Base-by-base conservation (phyloP, 2,888 invertebrate species). In the Aphidoletes aphidimyza region DNA sequence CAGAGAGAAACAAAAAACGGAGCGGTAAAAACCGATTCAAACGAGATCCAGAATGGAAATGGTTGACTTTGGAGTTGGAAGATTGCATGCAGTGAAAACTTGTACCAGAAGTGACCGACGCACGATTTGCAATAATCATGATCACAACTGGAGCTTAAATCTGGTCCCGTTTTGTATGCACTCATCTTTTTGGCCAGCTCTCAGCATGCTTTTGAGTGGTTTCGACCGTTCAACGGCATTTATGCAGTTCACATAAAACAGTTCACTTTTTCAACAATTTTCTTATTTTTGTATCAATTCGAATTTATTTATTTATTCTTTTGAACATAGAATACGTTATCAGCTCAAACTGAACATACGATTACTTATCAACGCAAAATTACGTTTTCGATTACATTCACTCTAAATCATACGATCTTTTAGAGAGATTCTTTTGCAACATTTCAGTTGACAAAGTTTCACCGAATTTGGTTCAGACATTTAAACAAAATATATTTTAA, bases 51-150 rank as follows among this genome's bases (percentile, higher is more conserved):
- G 69, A 30, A 30, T 69, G 26, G 26, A 22, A 11, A 54, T 11
- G 30, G n/a, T n/a, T n/a, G n/a, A n/a, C n/a, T n/a, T n/a, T 69
- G 30, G 69, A 69, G 11, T 0, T 69, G 30, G 30, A 5, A 0
- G 30, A 69, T 30, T 69, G 34, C 34, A 34, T 69, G 69, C 14
- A 30, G 69, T 30, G 69, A 69, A 69, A 30, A 30, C 14, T 14
- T 69, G 69, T 30, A 69, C 69, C 30, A 69, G 69, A 69, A 69
- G 69, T 69, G 69, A 69, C 69, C 69, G 69, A 69, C n/a, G 69
- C 69, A 69, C 69, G 69, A 69, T 69, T 69, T 69, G 69, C 69
- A 69, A 69, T 69, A 69, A 34, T 34, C 69, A 69, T 69, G 69
- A 69, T 69, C 14, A 69, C 14, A 69, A 30, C 69, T 9, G 30